phyloP scores from a whole-genome alignment of 2,797 vertebrate genomes.

The Urosaurus nigricauda region DNA sequence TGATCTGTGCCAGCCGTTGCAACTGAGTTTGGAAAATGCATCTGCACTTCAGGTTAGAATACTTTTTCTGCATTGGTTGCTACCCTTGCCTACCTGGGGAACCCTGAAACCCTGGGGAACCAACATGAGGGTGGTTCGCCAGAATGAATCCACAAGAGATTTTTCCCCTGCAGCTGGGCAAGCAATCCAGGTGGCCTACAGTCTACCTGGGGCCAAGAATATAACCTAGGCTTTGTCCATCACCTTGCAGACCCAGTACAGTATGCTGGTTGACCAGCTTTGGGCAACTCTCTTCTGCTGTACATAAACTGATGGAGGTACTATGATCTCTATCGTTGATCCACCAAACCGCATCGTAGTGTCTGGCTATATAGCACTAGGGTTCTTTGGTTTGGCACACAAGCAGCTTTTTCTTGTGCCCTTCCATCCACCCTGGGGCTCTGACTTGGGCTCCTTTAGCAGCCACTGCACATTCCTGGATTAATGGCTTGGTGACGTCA shows the following conservation, averaged over 20 bases:
- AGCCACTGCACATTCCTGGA: neutral
- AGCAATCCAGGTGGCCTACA: too few species aligned
- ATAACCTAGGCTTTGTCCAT: neutral
- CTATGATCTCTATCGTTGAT: neutral
- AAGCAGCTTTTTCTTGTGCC: neutral
- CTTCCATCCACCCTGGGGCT: neutral
- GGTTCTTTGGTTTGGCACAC: neutral
- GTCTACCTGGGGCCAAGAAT: too few species aligned
- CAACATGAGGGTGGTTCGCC: too few species aligned
- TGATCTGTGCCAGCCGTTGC: too few species aligned
- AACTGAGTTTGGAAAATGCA: too few species aligned
- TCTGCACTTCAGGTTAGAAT: too few species aligned
- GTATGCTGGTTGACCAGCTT: neutral
- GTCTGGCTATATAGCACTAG: neutral
- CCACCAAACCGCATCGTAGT: neutral
- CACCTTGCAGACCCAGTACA: too few species aligned
- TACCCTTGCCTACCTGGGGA: too few species aligned
- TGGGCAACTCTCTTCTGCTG: neutral
- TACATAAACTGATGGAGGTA: neutral
- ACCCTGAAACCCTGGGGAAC: too few species aligned
- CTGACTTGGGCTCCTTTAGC: neutral
- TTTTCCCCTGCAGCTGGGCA: too few species aligned
- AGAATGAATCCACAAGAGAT: too few species aligned
- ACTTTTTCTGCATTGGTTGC: too few species aligned
- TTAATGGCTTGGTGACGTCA: conserved; percentile 5